Evolutionary conservation across 2,888 invertebrate species (phyloP).

Genomic region (Phrixothrix hirtus): DNA sequence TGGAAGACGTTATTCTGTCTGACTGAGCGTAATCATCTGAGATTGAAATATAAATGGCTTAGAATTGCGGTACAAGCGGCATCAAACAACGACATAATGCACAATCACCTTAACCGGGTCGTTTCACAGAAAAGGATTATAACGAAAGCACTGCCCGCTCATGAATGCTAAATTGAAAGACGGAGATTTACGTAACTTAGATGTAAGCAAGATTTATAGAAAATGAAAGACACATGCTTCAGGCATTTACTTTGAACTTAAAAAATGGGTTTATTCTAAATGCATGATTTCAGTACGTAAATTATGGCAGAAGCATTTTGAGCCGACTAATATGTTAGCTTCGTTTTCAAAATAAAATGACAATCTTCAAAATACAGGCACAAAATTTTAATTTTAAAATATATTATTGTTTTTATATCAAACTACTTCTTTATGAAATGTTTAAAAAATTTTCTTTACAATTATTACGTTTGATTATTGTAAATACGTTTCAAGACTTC

Average conservation of each 20-base stretch:
- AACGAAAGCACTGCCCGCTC: slow-evolving; percentile 26
- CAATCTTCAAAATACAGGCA: too few relatives aligned
- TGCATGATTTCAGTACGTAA: background rate
- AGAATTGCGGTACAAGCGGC: slow-evolving; percentile 25
- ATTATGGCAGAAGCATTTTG: background rate
- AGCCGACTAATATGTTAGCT: background rate
- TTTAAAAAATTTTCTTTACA: too few relatives aligned
- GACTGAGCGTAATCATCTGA: slow-evolving; percentile 25
- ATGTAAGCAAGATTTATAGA: slow-evolving; percentile 14
- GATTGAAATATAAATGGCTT: slow-evolving; percentile 33
- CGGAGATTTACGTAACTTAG: slow-evolving; percentile 20
- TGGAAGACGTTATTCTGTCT: slow-evolving; percentile 26
- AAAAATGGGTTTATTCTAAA: slow-evolving; percentile 4
- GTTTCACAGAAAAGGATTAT: slow-evolving; percentile 29
- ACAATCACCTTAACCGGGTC: slow-evolving; percentile 32
- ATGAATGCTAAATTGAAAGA: slow-evolving; percentile 32
- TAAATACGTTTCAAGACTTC: too few relatives aligned
- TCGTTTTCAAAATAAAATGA: background rate
- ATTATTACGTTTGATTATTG: too few relatives aligned
- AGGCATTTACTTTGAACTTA: slow-evolving; percentile 12
- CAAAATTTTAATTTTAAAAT: too few relatives aligned
- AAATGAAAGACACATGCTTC: slow-evolving; percentile 14
- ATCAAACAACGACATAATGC: slow-evolving; percentile 31
- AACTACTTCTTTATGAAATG: too few relatives aligned
- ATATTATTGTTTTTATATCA: background rate